phyloP scores from a whole-genome alignment of 2,888 invertebrate species.

The Ramazzottius varieornatus region DNA sequence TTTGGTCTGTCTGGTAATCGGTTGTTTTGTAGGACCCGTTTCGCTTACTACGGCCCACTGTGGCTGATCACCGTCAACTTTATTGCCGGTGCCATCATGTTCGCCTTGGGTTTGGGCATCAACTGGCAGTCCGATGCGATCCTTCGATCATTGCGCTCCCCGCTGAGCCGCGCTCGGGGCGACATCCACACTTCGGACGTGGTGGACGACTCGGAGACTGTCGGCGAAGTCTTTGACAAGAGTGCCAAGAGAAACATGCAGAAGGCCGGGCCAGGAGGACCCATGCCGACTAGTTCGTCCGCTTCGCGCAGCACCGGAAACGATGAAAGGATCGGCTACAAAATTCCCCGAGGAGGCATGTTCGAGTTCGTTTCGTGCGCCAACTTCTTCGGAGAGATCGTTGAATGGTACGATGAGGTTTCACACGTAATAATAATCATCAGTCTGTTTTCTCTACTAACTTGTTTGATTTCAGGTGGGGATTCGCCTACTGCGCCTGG shows the following conservation, averaged over 20 bases:
- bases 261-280: neutral
- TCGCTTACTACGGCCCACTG: neutral
- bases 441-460: no score
- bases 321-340: slow-evolving; percentile 21
- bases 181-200: neutral
- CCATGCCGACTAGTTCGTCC: neutral
- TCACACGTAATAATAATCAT: no score
- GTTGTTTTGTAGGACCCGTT: no score
- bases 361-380: slow-evolving; percentile 27
- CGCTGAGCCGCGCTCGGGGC: neutral
- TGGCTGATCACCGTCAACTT: neutral
- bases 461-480: no score
- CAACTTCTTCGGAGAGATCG: slow-evolving; percentile 30
- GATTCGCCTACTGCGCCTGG: slow-evolving; percentile 25
- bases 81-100: slow-evolving; percentile 18
- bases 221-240: neutral
- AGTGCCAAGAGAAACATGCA: neutral
- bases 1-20: no score
- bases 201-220: neutral
- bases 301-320: slow-evolving; percentile 9
- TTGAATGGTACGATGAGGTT: slow-evolving; percentile 30
- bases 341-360: slow-evolving; percentile 22
- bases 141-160: slow-evolving; percentile 22
- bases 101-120: slow-evolving; percentile 25
- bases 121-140: slow-evolving; percentile 28